A percentile compares a stretch with the other conserved stretches of the same genome.
phyloP scores from a whole-genome alignment of 2,113 vertebrate species.

The Alexandromys fortis region DNA sequence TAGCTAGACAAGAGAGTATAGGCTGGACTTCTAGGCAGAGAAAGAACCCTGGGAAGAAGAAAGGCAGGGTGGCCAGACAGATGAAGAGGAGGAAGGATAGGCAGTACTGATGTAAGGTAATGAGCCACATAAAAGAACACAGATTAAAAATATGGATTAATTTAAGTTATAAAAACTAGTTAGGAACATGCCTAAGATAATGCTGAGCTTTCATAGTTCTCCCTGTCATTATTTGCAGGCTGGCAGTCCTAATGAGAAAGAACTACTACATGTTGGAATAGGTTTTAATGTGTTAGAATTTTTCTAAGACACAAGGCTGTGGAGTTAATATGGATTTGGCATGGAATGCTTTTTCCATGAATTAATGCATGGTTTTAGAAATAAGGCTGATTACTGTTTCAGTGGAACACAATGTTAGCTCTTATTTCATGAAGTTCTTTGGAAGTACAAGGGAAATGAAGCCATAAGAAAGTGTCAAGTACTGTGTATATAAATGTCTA shows the following conservation, averaged over 20 bases:
- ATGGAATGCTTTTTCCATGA: not conserved
- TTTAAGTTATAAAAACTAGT: not conserved
- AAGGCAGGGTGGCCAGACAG: not conserved
- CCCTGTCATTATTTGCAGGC: not conserved
- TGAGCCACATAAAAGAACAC: not conserved
- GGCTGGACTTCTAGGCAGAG: not conserved
- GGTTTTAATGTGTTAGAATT: not conserved
- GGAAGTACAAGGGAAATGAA: not conserved
- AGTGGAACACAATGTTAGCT: not conserved
- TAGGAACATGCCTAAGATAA: not conserved
- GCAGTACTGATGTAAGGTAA: not conserved
- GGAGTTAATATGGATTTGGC: not conserved
- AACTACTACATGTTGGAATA: not conserved
- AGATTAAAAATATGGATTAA: not conserved
- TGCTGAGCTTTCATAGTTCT: not conserved
- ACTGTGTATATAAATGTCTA: not conserved
- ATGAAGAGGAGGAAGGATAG: not conserved
- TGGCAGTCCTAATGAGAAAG: not conserved
- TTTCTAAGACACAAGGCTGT: not conserved
- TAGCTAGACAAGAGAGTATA: not conserved
- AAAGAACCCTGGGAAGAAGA: not conserved
- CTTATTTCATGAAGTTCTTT: not conserved
- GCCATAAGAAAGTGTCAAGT: not conserved
- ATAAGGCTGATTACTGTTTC: not conserved
- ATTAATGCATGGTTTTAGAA: not conserved